These are phyloP conservation scores for Cecropterus lyciades DNA, from an alignment of 1,140 invertebrate species.

Conservation along the genomic window DNA sequence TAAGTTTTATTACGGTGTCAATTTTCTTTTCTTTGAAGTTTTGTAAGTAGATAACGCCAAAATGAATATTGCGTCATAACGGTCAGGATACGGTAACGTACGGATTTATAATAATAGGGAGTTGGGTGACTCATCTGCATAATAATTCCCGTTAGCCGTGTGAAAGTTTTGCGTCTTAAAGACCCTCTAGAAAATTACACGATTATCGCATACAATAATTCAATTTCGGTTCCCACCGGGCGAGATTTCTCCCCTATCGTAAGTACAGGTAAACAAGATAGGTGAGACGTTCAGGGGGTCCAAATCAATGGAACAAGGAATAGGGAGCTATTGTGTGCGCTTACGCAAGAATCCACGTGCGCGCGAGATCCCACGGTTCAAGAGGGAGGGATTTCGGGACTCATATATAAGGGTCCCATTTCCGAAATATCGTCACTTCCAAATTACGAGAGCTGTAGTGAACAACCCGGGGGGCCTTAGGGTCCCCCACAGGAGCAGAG, in stretches of 20 bases:
- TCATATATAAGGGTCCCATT: constrained; percentile 65
- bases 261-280: constrained; percentile 77
- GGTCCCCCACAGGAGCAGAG: constrained; percentile 51
- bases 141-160: constrained; percentile 64
- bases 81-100: constrained; percentile 29
- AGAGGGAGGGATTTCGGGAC: constrained; percentile 59
- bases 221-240: constrained; percentile 76
- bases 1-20: too few relatives aligned
- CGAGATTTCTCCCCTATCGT: constrained; percentile 69
- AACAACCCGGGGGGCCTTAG: constrained; percentile 63
- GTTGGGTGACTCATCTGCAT: constrained; percentile 45
- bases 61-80: constrained; percentile 27
- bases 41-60: too few relatives aligned
- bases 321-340: constrained; percentile 69
- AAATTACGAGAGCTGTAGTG: constrained; percentile 56
- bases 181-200: constrained; percentile 63
- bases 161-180: constrained; percentile 60
- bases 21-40: background rate
- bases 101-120: constrained; percentile 14
- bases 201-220: constrained; percentile 69
- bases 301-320: constrained; percentile 74
- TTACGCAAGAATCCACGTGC: constrained; percentile 78
- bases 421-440: constrained; percentile 57
- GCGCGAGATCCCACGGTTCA: constrained; percentile 70
- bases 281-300: constrained; percentile 76